Evolutionary conservation across 2,888 invertebrate species (phyloP).

Genomic region (Sphinx pinastri): DNA sequence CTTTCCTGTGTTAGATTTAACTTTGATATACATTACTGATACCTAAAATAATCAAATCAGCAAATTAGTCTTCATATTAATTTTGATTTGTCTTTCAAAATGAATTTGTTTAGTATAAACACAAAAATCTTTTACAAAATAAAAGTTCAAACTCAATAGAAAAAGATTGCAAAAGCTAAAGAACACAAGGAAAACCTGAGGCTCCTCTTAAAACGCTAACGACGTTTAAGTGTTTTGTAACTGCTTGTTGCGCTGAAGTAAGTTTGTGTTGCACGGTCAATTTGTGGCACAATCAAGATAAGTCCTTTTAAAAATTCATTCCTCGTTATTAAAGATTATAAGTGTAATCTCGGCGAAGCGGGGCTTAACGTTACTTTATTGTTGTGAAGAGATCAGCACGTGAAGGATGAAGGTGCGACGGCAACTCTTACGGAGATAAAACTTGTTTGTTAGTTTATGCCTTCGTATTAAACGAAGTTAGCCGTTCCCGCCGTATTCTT

Average conservation of each 20-base stretch:
- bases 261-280: conserved; percentile 21
- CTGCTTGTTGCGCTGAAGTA: conserved; percentile 23
- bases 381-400: conserved; percentile 73
- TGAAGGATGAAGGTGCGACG: conserved; percentile 78
- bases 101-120: neutral
- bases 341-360: conserved; percentile 56
- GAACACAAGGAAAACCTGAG: conserved; percentile 16
- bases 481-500: conserved; percentile 46
- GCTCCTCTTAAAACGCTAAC: conserved; percentile 24
- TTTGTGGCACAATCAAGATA: conserved; percentile 24
- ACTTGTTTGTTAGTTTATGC: conserved; percentile 77
- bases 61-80: too few relatives aligned
- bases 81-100: too few relatives aligned
- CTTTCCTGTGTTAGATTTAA: conserved; percentile 64
- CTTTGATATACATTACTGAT: conserved; percentile 47
- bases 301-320: conserved; percentile 40
- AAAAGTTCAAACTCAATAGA: conserved; percentile 1
- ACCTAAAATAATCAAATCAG: conserved; percentile 21
- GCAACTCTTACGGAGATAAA: conserved; percentile 74
- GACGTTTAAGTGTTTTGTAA: conserved; percentile 23
- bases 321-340: conserved; percentile 44
- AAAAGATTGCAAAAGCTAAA: conserved; percentile 9
- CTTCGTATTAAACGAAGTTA: conserved; percentile 57
- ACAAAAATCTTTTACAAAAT: neutral
- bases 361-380: conserved; percentile 65